These are phyloP conservation scores for Steatornis caripensis DNA, from an alignment of 2,113 vertebrate species.

Conservation along the genomic window DNA sequence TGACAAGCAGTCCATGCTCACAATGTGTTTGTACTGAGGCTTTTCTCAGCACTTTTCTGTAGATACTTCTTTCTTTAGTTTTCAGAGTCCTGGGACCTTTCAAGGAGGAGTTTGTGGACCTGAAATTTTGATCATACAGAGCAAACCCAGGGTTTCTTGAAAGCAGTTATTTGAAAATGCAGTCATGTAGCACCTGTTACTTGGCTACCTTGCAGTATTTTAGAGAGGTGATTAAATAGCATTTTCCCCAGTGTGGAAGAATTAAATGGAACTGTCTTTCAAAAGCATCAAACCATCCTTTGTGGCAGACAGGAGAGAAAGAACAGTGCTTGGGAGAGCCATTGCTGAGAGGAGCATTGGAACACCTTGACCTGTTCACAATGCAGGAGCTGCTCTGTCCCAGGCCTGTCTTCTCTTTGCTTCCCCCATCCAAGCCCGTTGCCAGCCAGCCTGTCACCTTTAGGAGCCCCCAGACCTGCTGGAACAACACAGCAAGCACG, in stretches of 20 bases:
- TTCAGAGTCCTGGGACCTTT: neutral
- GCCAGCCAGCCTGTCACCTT: neutral
- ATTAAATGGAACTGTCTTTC: neutral
- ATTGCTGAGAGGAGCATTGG: neutral
- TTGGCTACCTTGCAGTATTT: neutral
- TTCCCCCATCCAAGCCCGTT: neutral
- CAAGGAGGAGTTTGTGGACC: neutral
- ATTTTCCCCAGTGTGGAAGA: neutral
- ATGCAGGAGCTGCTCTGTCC: neutral
- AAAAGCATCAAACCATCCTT: neutral
- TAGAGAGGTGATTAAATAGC: neutral
- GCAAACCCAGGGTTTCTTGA: neutral
- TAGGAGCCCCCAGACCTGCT: neutral
- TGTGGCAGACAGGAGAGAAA: neutral
- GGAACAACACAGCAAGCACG: neutral
- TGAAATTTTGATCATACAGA: neutral
- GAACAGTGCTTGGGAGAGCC: neutral
- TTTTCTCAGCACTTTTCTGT: neutral
- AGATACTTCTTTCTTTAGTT: neutral
- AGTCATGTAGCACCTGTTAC: neutral
- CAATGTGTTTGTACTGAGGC: rapidly evolving
- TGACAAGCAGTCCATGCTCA: neutral
- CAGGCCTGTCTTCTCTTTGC: neutral
- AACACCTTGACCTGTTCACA: neutral
- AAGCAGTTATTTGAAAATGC: neutral